Conservation (phyloP, 2,797 vertebrate species). For the Myoxocephalus aenaeus region DNA sequence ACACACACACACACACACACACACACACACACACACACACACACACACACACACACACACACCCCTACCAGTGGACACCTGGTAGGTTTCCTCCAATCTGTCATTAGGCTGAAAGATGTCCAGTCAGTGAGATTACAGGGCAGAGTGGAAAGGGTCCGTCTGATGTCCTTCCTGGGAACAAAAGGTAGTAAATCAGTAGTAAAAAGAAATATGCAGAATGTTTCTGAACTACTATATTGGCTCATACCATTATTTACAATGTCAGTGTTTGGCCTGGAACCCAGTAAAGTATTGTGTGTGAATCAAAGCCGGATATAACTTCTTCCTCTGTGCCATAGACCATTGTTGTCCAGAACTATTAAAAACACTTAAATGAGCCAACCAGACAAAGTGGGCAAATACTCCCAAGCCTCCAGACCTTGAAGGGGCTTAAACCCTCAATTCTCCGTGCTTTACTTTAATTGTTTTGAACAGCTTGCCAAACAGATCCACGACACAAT, state of each 20-base stretch:
- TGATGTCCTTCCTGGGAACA: slow-evolving; percentile 11
- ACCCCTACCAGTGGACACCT: slow-evolving; percentile 45
- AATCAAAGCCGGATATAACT: background rate
- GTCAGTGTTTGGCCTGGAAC: background rate
- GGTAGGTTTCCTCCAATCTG: slow-evolving; percentile 50
- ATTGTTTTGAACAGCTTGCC: background rate
- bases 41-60: slow-evolving; percentile 1
- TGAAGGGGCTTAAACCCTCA: background rate
- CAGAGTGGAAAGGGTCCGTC: slow-evolving; percentile 13
- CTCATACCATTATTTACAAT: background rate
- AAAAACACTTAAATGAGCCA: slow-evolving; percentile 3
- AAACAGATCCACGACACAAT: background rate
- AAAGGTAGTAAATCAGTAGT: background rate
- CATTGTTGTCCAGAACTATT: background rate
- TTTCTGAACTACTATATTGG: background rate
- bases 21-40: background rate
- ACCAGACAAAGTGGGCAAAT: background rate
- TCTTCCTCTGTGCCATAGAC: background rate
- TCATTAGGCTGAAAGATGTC: slow-evolving; percentile 58
- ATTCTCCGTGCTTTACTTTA: background rate
- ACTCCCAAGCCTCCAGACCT: background rate
- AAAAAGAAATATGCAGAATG: background rate
- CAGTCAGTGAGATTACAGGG: slow-evolving; percentile 49
- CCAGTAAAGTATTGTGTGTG: background rate
- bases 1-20: background rate